phyloP scores from a whole-genome alignment of 2,113 vertebrate genomes.

The Clinocottus analis region DNA sequence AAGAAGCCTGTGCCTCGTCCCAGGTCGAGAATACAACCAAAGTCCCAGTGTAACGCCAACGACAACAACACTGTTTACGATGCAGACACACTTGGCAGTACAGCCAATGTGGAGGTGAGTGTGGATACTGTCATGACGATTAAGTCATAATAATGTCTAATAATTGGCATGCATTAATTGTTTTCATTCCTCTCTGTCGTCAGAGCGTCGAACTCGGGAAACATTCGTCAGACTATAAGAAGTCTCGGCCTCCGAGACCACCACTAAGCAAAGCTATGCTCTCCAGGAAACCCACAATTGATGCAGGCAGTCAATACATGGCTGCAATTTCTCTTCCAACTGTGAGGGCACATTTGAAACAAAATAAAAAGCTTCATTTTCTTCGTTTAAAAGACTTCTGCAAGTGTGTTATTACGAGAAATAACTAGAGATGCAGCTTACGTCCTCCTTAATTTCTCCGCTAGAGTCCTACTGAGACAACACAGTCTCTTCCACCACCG shows the following conservation, averaged over 20 bases:
- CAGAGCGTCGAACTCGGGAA: slow-evolving; percentile 2
- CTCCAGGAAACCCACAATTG: neutral
- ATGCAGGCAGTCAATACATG: neutral
- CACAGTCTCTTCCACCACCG: neutral
- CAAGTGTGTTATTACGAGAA: neutral
- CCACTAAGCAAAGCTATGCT: neutral
- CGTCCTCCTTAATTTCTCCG: neutral
- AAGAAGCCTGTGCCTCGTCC: slow-evolving; percentile 47
- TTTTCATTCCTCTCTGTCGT: neutral
- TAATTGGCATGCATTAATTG: neutral
- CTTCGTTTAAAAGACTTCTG: neutral
- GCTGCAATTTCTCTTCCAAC: neutral
- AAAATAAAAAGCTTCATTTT: neutral
- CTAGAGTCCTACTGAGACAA: slow-evolving; percentile 19
- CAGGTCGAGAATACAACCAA: slow-evolving; percentile 2
- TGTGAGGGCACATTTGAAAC: slow-evolving; percentile 4
- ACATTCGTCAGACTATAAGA: neutral
- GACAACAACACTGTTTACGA: neutral
- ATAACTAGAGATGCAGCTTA: neutral
- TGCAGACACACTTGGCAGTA: neutral
- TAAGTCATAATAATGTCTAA: neutral
- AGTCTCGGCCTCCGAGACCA: slow-evolving; percentile 25
- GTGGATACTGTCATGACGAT: neutral
- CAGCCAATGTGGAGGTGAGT: slow-evolving; percentile 23
- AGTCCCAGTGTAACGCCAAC: too few species aligned